Evolutionary conservation across 2,888 invertebrate species (phyloP).

Genomic region (Blera fallax): DNA sequence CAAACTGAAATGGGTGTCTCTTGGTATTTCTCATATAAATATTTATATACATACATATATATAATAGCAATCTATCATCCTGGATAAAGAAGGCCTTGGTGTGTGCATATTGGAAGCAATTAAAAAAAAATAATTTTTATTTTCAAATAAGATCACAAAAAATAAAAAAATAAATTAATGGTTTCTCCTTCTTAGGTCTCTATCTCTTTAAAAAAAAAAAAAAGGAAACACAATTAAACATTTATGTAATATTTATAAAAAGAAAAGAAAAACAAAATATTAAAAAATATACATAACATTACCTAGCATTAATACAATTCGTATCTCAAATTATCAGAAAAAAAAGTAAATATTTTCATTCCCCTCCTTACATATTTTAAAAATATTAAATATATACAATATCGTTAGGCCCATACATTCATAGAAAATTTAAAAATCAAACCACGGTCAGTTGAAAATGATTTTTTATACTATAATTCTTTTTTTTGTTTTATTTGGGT

Average conservation of each 20-base stretch:
- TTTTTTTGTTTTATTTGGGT: constrained; percentile 19
- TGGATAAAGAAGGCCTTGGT: constrained; percentile 69
- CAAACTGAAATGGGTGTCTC: constrained; percentile 76
- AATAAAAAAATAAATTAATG: constrained; percentile 53
- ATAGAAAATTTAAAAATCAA: background rate
- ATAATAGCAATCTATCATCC: constrained; percentile 58
- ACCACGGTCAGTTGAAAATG: constrained; percentile 20
- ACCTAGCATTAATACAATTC: constrained; percentile 14
- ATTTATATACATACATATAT: constrained; percentile 70
- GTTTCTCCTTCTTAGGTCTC: constrained; percentile 59
- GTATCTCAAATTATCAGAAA: background rate
- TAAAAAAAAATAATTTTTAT: constrained; percentile 36
- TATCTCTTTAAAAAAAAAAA: constrained; percentile 8
- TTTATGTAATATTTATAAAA: constrained; percentile 12
- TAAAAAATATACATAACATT: constrained; percentile 4
- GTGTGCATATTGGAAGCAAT: constrained; percentile 75
- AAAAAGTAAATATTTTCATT: constrained; percentile 17
- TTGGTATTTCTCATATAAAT: constrained; percentile 74
- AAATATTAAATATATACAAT: background rate
- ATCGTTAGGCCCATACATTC: background rate
- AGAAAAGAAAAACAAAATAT: background rate
- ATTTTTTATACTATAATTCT: background rate
- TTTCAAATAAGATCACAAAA: constrained; percentile 26
- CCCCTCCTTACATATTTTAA: constrained; percentile 14
- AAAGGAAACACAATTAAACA: constrained; percentile 1